phyloP scores from a whole-genome alignment of 2,888 invertebrate species.

The Prenolepis imparis region DNA sequence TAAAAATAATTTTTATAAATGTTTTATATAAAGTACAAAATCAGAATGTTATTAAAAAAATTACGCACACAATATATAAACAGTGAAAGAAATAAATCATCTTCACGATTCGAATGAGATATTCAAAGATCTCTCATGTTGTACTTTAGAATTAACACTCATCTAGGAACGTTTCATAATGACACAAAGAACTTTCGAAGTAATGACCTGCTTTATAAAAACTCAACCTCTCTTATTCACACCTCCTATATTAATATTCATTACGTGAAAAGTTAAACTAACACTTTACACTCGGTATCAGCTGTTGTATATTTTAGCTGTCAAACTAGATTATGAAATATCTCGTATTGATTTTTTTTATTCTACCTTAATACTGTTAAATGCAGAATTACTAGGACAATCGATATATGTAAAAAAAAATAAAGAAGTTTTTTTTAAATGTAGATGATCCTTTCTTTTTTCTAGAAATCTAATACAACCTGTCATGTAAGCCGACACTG shows the following conservation, averaged over 20 bases:
- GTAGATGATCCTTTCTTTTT: not conserved
- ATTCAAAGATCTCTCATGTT: not conserved
- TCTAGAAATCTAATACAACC: not conserved
- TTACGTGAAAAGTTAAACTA: not conserved
- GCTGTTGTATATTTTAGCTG: not conserved
- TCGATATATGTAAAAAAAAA: not conserved
- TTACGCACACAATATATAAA: not conserved
- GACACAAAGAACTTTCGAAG: not conserved
- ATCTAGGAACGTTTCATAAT: not conserved
- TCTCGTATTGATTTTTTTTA: not conserved
- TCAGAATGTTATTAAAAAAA: not conserved
- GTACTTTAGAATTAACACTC: not conserved
- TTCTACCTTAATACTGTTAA: not conserved
- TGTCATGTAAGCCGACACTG: not conserved
- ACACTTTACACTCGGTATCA: not conserved
- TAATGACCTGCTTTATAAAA: not conserved
- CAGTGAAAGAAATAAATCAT: not conserved
- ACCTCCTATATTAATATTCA: slow-evolving; percentile 13
- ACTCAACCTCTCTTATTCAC: not conserved
- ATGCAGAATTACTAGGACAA: not conserved
- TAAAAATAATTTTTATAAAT: not conserved
- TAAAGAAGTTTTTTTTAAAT: not conserved
- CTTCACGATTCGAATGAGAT: not conserved
- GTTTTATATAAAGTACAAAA: not conserved
- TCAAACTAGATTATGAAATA: not conserved